These are phyloP conservation scores for Lasioglossum figueresi DNA, from an alignment of 2,888 invertebrate genomes.

Conservation along the genomic window DNA sequence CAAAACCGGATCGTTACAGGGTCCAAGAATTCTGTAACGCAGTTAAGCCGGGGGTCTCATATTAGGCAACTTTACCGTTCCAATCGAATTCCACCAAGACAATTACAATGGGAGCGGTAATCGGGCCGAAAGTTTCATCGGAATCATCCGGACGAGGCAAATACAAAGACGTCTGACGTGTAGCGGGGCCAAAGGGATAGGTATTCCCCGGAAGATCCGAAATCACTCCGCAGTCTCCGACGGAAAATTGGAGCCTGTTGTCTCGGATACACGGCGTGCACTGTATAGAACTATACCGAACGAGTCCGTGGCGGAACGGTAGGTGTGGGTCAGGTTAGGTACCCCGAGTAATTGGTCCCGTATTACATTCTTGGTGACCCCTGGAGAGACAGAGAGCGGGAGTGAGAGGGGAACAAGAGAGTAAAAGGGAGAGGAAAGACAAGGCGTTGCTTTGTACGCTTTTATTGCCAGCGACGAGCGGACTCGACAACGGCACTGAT, in stretches of 20 bases:
- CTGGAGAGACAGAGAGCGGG: constrained; percentile 23
- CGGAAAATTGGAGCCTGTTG: constrained; percentile 56
- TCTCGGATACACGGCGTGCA: constrained; percentile 35
- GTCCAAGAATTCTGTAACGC: background rate
- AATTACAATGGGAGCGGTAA: background rate
- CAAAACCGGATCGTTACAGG: background rate
- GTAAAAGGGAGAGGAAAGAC: constrained; percentile 60
- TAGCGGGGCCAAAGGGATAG: constrained; percentile 1
- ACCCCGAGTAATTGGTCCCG: constrained; percentile 79
- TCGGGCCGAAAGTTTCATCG: background rate
- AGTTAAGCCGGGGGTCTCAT: background rate
- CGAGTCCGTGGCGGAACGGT: constrained; percentile 33
- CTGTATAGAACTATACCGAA: constrained; percentile 21
- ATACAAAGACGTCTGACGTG: constrained; percentile 11
- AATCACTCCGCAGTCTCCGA: constrained; percentile 37
- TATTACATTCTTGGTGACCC: constrained; percentile 81
- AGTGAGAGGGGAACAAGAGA: background rate
- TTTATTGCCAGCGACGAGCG: constrained; percentile 65
- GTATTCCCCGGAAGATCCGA: constrained; percentile 24
- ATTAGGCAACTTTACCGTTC: constrained; percentile 6
- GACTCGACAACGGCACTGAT: constrained; percentile 55
- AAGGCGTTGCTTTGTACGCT: constrained; percentile 71
- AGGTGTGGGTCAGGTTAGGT: constrained; percentile 63
- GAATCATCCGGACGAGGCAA: constrained; percentile 13
- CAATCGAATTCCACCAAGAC: background rate